Base-by-base conservation (phyloP, 2,797 vertebrate genomes). In the Neoniphon sammara region DNA sequence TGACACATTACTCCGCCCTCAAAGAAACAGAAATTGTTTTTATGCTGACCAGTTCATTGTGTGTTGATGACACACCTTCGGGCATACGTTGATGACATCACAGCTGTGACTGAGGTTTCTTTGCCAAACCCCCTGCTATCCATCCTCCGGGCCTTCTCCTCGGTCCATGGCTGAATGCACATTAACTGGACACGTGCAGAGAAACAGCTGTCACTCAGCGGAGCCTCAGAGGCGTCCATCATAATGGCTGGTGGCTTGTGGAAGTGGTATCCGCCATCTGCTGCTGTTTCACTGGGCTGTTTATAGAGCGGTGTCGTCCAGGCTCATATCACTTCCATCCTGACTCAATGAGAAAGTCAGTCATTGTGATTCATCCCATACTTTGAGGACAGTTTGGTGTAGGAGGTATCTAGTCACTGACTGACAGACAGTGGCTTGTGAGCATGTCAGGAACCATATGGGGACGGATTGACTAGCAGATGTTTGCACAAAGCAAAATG, bases 371-470 rank as follows among this genome's bases (percentile, higher is more conserved):
- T 20, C 47, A 52, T 52, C 18, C 6, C 18, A 36, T 52, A 53
- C 30, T 52, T 23, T 61, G 21, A 50, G 47, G 47, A 25, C 52
- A 61, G 85, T 62, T 82, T 77, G 81, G 88, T 89, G 88, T 89
- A 55, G 89, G 88, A 84, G 87, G 87, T 39, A 80, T 78, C 81
- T 39, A 74, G 66, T 84, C 84, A 82, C 80, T 85, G 21, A 61
- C 39, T 17, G 39, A 25, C n/a, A 17, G 55, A 90, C 88, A 86
- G 91, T 84, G 89, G 88, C 88, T 90, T 87, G 88, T 59, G 78
- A 87, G 76, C 88, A 81, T 86, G 86, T 90, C 90, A 50, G 4
- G 75, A 85, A 83, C 88, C 90, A 91, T 91, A 91, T 88, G 90
- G 84, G 72, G 66, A 82, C 82, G 85, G 73, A 83, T 55, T 87